Conservation (phyloP, 23 tunicate genomes). For the Trididemnum miniatum region DNA sequence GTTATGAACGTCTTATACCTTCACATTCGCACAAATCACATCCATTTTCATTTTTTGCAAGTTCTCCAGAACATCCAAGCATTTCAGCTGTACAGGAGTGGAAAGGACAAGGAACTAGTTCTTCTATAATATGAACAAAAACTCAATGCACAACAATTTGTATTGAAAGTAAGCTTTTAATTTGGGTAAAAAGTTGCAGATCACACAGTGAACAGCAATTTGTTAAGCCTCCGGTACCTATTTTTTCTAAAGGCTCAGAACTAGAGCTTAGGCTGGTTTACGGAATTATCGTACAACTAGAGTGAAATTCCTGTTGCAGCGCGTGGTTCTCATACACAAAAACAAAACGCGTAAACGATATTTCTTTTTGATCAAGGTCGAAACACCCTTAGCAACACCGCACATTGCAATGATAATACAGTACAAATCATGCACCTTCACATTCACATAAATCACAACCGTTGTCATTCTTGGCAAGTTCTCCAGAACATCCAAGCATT, state of each 20-base stretch:
- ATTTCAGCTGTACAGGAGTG: slow-evolving; percentile 55
- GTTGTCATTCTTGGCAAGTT: slow-evolving; percentile 33
- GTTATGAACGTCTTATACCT: too few species aligned
- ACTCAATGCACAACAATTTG: too few species aligned
- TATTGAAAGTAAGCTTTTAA: too few species aligned
- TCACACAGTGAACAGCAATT: background rate
- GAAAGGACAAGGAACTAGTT: slow-evolving; percentile 23
- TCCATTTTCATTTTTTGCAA: slow-evolving; percentile 48
- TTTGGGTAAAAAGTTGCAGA: too few species aligned
- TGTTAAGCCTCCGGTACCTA: background rate
- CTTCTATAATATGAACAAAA: background rate
- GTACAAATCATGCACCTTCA: too few species aligned
- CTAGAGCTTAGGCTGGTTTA: too few species aligned
- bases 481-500: slow-evolving; percentile 21
- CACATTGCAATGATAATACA: background rate
- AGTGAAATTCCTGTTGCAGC: too few species aligned
- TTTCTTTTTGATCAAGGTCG: background rate
- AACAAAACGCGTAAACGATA: background rate
- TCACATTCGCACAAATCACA: slow-evolving; percentile 51
- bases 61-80: slow-evolving; percentile 45
- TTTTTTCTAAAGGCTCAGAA: too few species aligned
- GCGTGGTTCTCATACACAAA: background rate
- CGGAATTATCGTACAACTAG: too few species aligned
- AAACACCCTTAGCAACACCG: background rate
- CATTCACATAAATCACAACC: slow-evolving; percentile 42